These are phyloP conservation scores for Lytechinus variegatus DNA, from an alignment of 35 echinoderm and acorn worm species.

Conservation along the genomic window DNA sequence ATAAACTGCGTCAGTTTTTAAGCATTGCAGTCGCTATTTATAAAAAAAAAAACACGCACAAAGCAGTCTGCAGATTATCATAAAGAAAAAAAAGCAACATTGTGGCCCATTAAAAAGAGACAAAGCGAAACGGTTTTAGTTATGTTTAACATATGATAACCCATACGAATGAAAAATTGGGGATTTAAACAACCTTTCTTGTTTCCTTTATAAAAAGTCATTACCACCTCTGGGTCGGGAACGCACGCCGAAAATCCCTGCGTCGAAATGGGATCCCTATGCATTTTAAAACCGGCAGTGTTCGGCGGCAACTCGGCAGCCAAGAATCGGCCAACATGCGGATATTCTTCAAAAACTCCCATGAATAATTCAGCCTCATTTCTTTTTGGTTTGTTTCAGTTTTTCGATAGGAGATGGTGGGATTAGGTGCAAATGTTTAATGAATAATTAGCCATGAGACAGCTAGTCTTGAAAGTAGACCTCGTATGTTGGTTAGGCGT, in stretches of 20 bases:
- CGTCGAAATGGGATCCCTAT: neutral
- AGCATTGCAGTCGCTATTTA: neutral
- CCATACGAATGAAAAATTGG: neutral
- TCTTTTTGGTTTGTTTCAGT: neutral
- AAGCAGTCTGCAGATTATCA: neutral
- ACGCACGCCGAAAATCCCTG: neutral
- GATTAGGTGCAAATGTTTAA: neutral
- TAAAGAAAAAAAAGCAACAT: neutral
- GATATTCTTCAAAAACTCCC: neutral
- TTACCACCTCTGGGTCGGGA: neutral
- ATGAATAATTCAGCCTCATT: neutral
- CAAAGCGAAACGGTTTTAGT: neutral
- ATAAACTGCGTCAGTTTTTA: neutral
- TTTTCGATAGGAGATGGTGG: constrained; percentile 1
- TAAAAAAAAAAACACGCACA: neutral
- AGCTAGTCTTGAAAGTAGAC: neutral
- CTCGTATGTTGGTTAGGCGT: neutral
- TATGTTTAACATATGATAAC: neutral
- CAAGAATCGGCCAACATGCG: neutral
- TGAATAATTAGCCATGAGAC: neutral
- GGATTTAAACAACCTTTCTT: neutral
- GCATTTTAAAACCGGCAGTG: neutral
- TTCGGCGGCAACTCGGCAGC: neutral
- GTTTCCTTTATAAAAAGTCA: neutral
- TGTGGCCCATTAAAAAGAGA: neutral